Conservation (phyloP, 35 echinoderm and acorn worm genomes). For the Anneissia japonica region DNA sequence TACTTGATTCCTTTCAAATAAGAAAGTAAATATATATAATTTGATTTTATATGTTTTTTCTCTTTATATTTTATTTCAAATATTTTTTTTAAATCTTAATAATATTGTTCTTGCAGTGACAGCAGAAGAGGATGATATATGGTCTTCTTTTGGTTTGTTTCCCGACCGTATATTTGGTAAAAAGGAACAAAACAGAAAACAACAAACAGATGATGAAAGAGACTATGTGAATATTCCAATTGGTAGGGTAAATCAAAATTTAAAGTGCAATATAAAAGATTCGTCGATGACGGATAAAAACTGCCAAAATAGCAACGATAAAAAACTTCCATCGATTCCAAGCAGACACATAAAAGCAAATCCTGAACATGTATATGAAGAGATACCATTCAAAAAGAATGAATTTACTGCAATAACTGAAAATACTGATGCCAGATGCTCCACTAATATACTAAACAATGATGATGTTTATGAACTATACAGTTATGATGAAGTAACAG, state of each 20-base stretch:
- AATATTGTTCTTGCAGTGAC: neutral
- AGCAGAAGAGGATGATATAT: conserved; percentile 33
- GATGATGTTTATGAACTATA: neutral
- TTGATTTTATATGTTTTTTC: too few species aligned
- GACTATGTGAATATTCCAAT: neutral
- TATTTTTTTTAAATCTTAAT: conserved; percentile 8
- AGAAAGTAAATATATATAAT: too few species aligned
- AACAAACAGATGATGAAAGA: neutral
- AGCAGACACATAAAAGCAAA: neutral
- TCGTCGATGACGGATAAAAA: neutral
- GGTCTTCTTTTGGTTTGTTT: conserved; percentile 15
- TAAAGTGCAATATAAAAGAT: neutral
- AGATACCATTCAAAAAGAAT: neutral
- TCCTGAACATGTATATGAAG: neutral
- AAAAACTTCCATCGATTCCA: neutral
- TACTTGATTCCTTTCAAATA: too few species aligned
- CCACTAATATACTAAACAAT: neutral
- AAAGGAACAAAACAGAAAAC: neutral
- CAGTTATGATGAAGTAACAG: neutral
- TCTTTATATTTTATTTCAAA: too few species aligned
- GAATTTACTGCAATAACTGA: neutral
- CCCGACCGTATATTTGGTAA: neutral
- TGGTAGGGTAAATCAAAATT: neutral
- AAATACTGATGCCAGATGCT: neutral
- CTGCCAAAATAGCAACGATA: neutral